phyloP scores from a whole-genome alignment of 2,797 vertebrate species.

The Gadopsis marmoratus region DNA sequence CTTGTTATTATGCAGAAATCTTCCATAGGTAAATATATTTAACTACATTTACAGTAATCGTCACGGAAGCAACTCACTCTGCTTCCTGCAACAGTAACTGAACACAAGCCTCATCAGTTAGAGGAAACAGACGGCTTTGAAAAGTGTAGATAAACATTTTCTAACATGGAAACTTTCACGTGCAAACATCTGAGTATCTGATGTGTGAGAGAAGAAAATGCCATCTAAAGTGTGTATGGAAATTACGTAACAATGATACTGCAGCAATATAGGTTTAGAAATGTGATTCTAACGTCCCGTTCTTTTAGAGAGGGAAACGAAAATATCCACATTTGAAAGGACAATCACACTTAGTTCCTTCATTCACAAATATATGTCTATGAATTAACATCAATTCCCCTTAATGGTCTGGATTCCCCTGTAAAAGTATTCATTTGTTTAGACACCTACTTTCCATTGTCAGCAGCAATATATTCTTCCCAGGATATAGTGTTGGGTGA shows the following conservation, averaged over 20 bases:
- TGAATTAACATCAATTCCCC: neutral
- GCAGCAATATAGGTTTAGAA: neutral
- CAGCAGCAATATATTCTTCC: constrained; percentile 97
- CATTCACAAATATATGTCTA: neutral
- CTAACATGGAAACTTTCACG: neutral
- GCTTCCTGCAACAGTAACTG: neutral
- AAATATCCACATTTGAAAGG: neutral
- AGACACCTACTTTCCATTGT: constrained; percentile 93
- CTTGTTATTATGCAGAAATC: neutral
- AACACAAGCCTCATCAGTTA: neutral
- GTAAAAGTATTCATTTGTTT: neutral
- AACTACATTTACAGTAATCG: too few relatives aligned
- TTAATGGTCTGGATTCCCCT: neutral
- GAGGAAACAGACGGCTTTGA: neutral
- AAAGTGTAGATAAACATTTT: neutral
- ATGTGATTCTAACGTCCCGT: neutral
- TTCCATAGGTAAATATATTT: too few relatives aligned
- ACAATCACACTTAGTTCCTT: neutral
- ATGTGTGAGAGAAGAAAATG: neutral
- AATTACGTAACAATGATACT: neutral
- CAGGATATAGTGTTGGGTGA: constrained; percentile 95
- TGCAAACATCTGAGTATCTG: too few relatives aligned
- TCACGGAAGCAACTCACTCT: neutral
- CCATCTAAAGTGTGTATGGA: neutral
- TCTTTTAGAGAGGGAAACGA: neutral